Base-by-base conservation (phyloP, 1,140 invertebrate species). In the Ostrea edulis region DNA sequence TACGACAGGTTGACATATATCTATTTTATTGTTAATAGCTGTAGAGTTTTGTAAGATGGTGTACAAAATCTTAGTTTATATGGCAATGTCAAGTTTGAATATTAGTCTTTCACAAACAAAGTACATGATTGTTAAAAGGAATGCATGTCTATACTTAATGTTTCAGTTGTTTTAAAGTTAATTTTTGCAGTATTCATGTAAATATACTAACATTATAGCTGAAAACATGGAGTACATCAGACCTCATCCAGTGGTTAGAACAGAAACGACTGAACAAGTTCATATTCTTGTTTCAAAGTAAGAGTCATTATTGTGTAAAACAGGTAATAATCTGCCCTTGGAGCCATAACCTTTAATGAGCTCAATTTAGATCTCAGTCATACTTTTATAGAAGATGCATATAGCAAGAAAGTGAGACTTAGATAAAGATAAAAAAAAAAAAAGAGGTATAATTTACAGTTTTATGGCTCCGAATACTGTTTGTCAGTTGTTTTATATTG, bases 231-330 rank as follows among this genome's bases (percentile, higher is more conserved):
- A 83, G 54, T n/a, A 88, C 87, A 52, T 86, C 87, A 55, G 87
- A 88, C 68, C 71, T 88, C 0, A 88, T 88, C 12, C 54, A 85
- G 44, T 88, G 87, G 87, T 51, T 88, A 9, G 87, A 88, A 44
- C 85, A 88, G 20, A 54, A 68, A 53, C 62, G 55, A 17, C 58
- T 88, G 0, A 84, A 88, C 52, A 88, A 86, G 82, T 88, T 88
- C 29, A 86, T 88, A 3, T 52, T 88, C n/a, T 58, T 85, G 44
- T 88, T 88, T 82, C 87, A 88, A 88, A 86, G 87, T 88, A 88
- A 86, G 87, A 52, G 52, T 51, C 20, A 52, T 12, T 29, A 14
- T 44, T 44, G 35, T 1, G 35, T 44, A 44, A 44, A 44, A 5
- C 35, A 2, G n/a, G n/a, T n/a, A n/a, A n/a, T n/a, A n/a, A n/a